Conservation (phyloP, 2,888 invertebrate genomes). For the Beris chalybata region DNA sequence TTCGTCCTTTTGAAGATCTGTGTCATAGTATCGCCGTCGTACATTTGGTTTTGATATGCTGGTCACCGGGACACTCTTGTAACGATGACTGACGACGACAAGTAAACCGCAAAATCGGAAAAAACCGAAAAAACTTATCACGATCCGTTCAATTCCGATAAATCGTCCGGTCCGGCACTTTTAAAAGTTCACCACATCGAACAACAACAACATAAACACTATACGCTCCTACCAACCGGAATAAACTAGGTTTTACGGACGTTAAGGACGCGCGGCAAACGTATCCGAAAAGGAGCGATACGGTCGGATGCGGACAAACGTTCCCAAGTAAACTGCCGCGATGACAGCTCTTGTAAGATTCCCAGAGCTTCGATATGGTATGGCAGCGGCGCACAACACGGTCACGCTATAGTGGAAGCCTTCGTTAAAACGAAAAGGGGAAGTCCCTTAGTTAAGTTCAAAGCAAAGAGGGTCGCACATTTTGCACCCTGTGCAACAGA, state of each 20-base stretch:
- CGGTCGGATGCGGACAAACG: slow-evolving; percentile 17
- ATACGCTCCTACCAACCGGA: background rate
- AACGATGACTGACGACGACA: too few species aligned
- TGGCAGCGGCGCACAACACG: slow-evolving; percentile 8
- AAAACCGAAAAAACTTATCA: too few species aligned
- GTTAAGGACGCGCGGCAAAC: slow-evolving; percentile 11
- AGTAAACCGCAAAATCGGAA: too few species aligned
- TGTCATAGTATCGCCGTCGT: slow-evolving; percentile 45
- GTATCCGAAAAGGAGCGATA: slow-evolving; percentile 4
- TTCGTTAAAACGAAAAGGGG: too few species aligned
- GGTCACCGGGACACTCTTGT: background rate
- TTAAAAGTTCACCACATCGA: too few species aligned
- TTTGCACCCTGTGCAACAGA: too few species aligned
- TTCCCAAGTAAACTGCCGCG: slow-evolving; percentile 23
- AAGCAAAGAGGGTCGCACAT: too few species aligned
- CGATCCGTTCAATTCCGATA: too few species aligned
- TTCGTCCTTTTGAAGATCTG: slow-evolving; percentile 54
- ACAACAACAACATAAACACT: background rate
- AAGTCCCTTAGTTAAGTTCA: too few species aligned
- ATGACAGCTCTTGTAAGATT: background rate
- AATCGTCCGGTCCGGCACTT: too few species aligned
- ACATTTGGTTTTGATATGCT: slow-evolving; percentile 29
- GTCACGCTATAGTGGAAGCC: too few species aligned
- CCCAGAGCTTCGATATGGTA: slow-evolving; percentile 11
- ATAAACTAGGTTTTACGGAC: background rate